A percentile compares a stretch with the other conserved stretches of the same genome.
phyloP scores from a whole-genome alignment of 2,797 vertebrate species.

The Gouania willdenowi region DNA sequence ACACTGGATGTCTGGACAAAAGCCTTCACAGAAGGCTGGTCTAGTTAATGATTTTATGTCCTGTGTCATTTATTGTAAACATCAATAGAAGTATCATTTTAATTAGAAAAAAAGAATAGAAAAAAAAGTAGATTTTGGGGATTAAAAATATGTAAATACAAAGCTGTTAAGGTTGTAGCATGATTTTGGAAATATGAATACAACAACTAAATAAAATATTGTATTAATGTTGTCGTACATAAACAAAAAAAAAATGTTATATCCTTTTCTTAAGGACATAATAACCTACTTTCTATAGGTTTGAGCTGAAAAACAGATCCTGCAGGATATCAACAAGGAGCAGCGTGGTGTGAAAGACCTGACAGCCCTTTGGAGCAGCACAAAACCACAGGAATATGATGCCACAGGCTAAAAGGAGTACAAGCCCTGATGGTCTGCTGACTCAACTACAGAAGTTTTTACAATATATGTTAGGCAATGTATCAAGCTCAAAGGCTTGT shows the following conservation, averaged over 20 bases:
- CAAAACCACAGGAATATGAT: background rate
- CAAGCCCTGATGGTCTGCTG: background rate
- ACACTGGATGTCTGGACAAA: constrained; percentile 12
- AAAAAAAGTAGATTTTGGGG: background rate
- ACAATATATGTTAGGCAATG: too few species aligned
- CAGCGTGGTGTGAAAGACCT: constrained; percentile 3
- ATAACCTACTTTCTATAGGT: too few species aligned
- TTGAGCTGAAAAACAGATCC: background rate
- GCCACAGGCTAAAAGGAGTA: constrained; percentile 4
- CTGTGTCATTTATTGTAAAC: too few species aligned
- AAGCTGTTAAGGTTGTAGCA: too few species aligned
- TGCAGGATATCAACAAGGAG: constrained; percentile 2
- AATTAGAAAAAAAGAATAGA: background rate
- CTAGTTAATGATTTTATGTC: constrained; percentile 9
- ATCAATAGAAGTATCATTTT: too few species aligned
- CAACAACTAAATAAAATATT: too few species aligned
- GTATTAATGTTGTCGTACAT: too few species aligned
- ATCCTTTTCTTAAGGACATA: too few species aligned
- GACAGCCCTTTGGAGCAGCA: constrained; percentile 6
- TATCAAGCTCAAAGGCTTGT: too few species aligned
- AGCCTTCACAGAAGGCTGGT: constrained; percentile 9
- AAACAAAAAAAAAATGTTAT: too few species aligned
- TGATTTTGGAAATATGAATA: too few species aligned
- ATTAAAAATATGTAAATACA: too few species aligned
- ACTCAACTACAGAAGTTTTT: background rate